Evolutionary conservation across 1,140 invertebrate species (phyloP), one percentile per base, ranked within the genome.

Genomic region (Mya arenaria): DNA sequence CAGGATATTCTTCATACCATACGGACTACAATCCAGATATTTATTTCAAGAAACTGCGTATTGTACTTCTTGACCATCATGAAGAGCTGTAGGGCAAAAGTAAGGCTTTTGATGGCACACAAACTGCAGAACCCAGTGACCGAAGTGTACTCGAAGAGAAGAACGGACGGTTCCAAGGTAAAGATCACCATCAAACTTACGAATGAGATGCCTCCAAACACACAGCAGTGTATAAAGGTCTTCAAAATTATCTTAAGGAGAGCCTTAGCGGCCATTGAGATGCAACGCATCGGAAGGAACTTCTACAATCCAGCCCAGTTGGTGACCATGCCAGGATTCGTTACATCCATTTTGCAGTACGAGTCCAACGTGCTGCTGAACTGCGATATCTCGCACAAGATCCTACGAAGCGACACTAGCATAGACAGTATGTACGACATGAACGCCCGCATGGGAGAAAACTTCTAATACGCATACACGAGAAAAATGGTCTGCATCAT

Each of bases 351-450:
- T 19, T 95, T 96, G 85, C 96, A 96, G 89, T 96, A 95, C 83
- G 96, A 98, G 92, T 96, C 95, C 41, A 97, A 97, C 10, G 91
- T 98, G 0, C 96, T 98, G 94, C 91, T 99, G 28, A 96, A 96
- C 80, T 94, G 96, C 73, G 97, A 99, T 92, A 95, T 96, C 0
- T 96, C 96, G 0, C 96, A 97, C 92, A 93, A 96, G 65, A 95
- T 98, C 17, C 93, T 98, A 37, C 36, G 82, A 34, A 96, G 95
- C 0, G 94, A 96, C 81, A 96, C 96, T 5, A 96, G 97, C 0
- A 92, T 96, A 1, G 96, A 97, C 37, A 89, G 96, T 17, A 94
- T 98, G 94, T 94, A 93, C 93, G 94, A 88, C 25, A 79, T 91
- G 28, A 88, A 87, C 52, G 28, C 87, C 4, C 19, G 56, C 93